Conservation (phyloP, 30 jellyfish, hydroid and myxozoan genomes). For the Hydra vulgaris region DNA sequence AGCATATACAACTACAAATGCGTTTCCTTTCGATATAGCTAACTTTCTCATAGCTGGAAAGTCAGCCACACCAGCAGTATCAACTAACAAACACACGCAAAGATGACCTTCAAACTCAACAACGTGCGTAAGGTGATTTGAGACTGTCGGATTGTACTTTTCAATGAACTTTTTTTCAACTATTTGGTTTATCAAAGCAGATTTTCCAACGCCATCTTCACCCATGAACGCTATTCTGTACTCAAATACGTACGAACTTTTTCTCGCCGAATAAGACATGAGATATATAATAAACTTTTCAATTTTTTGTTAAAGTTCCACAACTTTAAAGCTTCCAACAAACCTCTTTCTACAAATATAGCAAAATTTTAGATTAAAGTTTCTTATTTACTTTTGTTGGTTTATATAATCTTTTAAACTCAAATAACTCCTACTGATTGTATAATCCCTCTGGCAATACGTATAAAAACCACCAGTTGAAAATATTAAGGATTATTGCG, state of each 20-base stretch:
- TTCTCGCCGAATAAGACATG: constrained; percentile 46
- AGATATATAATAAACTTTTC: background rate
- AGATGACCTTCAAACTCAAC: constrained; percentile 68
- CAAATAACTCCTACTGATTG: background rate
- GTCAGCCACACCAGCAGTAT: constrained; percentile 89
- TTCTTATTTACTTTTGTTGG: background rate
- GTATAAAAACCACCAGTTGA: background rate
- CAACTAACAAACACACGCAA: constrained; percentile 84
- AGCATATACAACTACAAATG: constrained; percentile 77
- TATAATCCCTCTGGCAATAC: background rate
- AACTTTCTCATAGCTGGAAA: constrained; percentile 95
- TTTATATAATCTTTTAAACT: no score
- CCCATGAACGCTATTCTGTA: constrained; percentile 91
- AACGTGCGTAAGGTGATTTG: constrained; percentile 83
- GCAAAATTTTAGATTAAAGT: background rate
- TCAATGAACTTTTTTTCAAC: constrained; percentile 47
- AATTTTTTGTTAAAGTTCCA: background rate
- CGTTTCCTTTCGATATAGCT: constrained; percentile 84
- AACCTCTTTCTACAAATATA: background rate
- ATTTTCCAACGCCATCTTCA: constrained; percentile 67
- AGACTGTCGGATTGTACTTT: constrained; percentile 62
- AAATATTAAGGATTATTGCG: background rate
- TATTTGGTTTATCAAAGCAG: constrained; percentile 58
- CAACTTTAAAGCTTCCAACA: background rate
- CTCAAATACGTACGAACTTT: constrained; percentile 77